These are phyloP conservation scores for Ptilonorhynchus violaceus DNA, from an alignment of 2,113 vertebrate species.

Conservation along the genomic window DNA sequence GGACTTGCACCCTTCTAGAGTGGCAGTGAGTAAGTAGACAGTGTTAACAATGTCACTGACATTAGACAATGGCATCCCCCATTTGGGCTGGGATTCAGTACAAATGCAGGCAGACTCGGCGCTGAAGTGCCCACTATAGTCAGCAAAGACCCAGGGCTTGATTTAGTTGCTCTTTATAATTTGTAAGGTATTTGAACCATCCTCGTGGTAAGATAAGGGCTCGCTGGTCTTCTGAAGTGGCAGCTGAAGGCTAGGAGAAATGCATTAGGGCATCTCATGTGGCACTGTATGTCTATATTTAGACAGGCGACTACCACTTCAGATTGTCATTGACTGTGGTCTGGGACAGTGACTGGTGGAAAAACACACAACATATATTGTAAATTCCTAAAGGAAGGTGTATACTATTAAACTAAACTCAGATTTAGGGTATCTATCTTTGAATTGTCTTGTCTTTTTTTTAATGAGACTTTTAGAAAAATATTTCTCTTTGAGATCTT, in stretches of 20 bases:
- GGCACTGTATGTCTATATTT: not conserved
- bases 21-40: not conserved
- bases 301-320: not conserved
- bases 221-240: not conserved
- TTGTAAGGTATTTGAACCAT: constrained; percentile 9
- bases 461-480: not conserved
- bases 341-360: not conserved
- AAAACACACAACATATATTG: not conserved
- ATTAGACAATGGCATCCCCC: not conserved
- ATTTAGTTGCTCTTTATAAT: constrained; percentile 38
- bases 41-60: not conserved
- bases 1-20: not conserved
- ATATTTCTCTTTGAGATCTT: not conserved
- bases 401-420: not conserved
- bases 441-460: not conserved
- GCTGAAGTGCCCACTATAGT: not conserved
- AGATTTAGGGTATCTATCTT: not conserved
- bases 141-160: not conserved
- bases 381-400: not conserved
- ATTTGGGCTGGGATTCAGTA: not conserved
- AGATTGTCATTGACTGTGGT: not conserved
- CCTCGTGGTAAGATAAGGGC: not conserved
- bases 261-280: not conserved
- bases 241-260: not conserved
- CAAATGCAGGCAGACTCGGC: not conserved